A percentile compares a stretch with the other conserved stretches of the same genome.
Evolutionary conservation across 2,797 vertebrate genomes (phyloP).

Genomic region (Xyrichtys novacula): DNA sequence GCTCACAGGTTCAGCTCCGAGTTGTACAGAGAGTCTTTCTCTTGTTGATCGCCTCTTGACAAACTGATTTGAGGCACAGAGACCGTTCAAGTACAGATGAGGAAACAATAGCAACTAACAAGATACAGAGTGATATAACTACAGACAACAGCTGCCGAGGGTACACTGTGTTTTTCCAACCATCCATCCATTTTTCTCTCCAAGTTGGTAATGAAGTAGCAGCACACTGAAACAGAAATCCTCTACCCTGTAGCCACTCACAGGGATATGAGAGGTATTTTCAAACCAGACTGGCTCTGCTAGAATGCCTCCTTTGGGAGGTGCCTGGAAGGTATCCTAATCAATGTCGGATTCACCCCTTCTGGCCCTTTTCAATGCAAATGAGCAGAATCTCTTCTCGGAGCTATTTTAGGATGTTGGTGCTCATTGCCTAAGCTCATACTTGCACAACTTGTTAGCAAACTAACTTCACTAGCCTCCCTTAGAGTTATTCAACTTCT

Average conservation of each 20-base stretch:
- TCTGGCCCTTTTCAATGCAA: slow-evolving; percentile 40
- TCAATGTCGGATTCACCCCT: slow-evolving; percentile 44
- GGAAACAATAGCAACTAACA: neutral
- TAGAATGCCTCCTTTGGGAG: slow-evolving; percentile 37
- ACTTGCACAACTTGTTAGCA: slow-evolving; percentile 3
- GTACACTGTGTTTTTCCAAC: neutral
- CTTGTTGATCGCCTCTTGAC: neutral
- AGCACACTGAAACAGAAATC: slow-evolving; percentile 18
- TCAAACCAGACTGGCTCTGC: slow-evolving; percentile 30
- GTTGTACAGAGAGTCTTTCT: neutral
- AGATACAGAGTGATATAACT: neutral
- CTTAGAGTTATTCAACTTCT: neutral
- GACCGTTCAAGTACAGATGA: neutral
- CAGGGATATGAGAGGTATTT: slow-evolving; percentile 33
- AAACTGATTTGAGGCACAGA: neutral
- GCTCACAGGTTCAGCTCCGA: neutral
- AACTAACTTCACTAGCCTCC: neutral
- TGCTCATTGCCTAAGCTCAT: neutral
- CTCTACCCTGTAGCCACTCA: slow-evolving; percentile 23
- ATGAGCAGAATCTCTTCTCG: slow-evolving; percentile 26
- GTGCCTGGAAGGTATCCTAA: slow-evolving; percentile 49
- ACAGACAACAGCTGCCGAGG: neutral
- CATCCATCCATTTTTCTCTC: neutral
- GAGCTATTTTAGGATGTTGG: slow-evolving; percentile 25
- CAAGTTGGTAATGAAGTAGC: slow-evolving; percentile 1